Evolutionary conservation across 2,888 invertebrate genomes (phyloP).

Genomic region (Cancer borealis): DNA sequence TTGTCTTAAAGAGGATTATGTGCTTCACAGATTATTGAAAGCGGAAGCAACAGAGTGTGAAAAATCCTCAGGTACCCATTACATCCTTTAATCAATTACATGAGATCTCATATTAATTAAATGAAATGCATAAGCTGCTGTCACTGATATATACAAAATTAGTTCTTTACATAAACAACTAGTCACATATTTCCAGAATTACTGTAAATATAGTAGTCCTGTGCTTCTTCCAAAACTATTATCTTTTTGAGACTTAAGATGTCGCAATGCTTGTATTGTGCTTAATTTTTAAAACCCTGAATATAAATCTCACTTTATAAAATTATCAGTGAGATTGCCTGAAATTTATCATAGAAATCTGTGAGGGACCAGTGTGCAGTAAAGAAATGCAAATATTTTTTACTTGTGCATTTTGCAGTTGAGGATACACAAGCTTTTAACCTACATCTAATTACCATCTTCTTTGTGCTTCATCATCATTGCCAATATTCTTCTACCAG

Average conservation of each 20-base stretch:
- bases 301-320: neutral
- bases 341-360: neutral
- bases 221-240: conserved; percentile 5
- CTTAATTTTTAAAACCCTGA: neutral
- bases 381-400: neutral
- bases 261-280: neutral
- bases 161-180: neutral
- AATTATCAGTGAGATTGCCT: neutral
- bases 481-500: conserved; percentile 57
- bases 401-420: neutral
- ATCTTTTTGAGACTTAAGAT: neutral
- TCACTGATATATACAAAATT: neutral
- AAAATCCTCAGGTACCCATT: neutral
- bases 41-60: neutral
- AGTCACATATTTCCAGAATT: neutral
- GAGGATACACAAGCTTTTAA: neutral
- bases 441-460: conserved; percentile 39
- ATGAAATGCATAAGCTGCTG: neutral
- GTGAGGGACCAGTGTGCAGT: neutral
- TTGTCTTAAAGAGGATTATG: neutral
- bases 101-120: neutral
- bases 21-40: neutral
- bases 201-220: neutral
- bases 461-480: neutral
- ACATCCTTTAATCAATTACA: neutral